Evolutionary conservation across 1,140 invertebrate genomes (phyloP).

Genomic region (Ips typographus): DNA sequence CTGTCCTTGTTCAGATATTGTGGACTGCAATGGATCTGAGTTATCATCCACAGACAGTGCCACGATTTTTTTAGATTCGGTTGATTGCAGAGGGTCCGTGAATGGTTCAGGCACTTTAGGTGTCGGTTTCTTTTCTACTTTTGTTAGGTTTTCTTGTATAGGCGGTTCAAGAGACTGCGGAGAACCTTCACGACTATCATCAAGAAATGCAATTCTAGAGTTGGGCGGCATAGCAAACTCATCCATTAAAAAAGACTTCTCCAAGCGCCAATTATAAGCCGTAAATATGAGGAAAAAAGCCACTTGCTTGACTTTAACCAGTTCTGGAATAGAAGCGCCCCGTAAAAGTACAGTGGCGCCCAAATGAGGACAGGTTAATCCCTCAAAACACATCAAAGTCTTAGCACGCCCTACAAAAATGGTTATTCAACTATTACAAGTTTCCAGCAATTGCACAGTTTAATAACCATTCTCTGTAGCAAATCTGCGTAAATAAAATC

Average conservation of each 20-base stretch:
- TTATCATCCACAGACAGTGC: slow-evolving; percentile 49
- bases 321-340: slow-evolving; percentile 73
- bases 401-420: slow-evolving; percentile 55
- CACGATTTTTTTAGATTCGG: slow-evolving; percentile 31
- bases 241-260: slow-evolving; percentile 86
- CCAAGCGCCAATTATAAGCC: slow-evolving; percentile 88
- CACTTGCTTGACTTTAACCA: slow-evolving; percentile 80
- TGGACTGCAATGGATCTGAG: slow-evolving; percentile 77
- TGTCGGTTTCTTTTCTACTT: slow-evolving; percentile 1
- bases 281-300: slow-evolving; percentile 80
- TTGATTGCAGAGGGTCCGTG: slow-evolving; percentile 19
- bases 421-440: too few relatives aligned
- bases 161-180: slow-evolving; percentile 36
- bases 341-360: slow-evolving; percentile 89
- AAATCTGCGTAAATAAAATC: slow-evolving; percentile 76
- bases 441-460: slow-evolving; percentile 6
- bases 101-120: slow-evolving; percentile 6
- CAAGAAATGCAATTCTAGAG: slow-evolving; percentile 50
- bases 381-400: slow-evolving; percentile 93
- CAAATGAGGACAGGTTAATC: slow-evolving; percentile 77
- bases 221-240: slow-evolving; percentile 56
- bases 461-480: slow-evolving; percentile 56
- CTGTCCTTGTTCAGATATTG: slow-evolving; percentile 49
- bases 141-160: slow-evolving; percentile 9
- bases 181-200: slow-evolving; percentile 46